phyloP scores from a whole-genome alignment of 2,113 vertebrate genomes.

The Ramphastos sulfuratus region DNA sequence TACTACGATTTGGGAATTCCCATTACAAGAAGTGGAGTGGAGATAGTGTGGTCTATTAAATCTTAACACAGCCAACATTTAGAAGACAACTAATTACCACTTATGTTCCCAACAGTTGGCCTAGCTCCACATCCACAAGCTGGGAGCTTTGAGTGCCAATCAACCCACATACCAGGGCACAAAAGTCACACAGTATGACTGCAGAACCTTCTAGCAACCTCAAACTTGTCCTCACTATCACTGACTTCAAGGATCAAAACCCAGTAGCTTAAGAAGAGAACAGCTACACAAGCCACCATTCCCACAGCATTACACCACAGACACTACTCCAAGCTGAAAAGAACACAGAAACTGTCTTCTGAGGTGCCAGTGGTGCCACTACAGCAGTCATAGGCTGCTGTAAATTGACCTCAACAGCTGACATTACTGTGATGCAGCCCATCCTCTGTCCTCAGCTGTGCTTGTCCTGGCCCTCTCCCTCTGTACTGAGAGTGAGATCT shows the following conservation, averaged over 20 bases:
- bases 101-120: constrained; percentile 4
- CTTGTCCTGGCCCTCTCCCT: neutral
- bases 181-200: neutral
- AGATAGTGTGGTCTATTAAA: neutral
- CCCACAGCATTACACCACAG: neutral
- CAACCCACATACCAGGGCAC: constrained; percentile 20
- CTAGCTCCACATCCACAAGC: neutral
- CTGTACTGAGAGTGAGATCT: neutral
- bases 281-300: neutral
- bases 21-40: neutral
- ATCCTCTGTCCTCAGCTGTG: neutral
- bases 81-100: constrained; percentile 11
- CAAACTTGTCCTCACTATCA: neutral
- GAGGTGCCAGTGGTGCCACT: neutral
- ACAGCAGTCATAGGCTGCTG: neutral
- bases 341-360: neutral
- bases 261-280: neutral
- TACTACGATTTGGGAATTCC: neutral
- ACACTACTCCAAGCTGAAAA: neutral
- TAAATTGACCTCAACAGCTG: neutral
- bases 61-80: neutral
- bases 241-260: neutral
- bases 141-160: neutral
- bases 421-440: neutral
- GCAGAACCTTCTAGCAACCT: constrained; percentile 7